Percentiles rank a stretch among this genome's conserved stretches.
phyloP scores from a whole-genome alignment of 2,113 vertebrate genomes.

The Mustelus asterias region DNA sequence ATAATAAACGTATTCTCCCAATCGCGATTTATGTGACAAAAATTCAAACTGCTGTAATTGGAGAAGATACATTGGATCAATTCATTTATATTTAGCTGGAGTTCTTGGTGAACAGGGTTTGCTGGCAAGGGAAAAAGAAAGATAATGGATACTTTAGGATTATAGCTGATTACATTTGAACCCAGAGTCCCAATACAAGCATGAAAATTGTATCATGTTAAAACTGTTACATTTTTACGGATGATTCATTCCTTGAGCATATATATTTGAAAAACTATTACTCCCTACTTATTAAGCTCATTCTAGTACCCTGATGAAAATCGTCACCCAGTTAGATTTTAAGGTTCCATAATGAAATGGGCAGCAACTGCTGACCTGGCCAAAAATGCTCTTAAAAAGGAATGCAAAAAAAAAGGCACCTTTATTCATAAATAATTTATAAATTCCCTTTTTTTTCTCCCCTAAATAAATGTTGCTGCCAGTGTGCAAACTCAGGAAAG shows the following conservation, averaged over 20 bases:
- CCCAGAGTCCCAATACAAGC: too few species aligned
- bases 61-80: neutral
- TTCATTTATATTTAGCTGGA: constrained; percentile 14
- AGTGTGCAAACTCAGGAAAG: neutral
- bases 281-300: neutral
- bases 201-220: neutral
- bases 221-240: neutral
- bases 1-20: constrained; percentile 39
- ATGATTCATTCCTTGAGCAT: neutral
- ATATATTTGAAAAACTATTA: neutral
- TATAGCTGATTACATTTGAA: constrained; percentile 24
- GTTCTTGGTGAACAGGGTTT: neutral
- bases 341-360: neutral
- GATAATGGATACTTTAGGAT: neutral
- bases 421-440: constrained; percentile 9
- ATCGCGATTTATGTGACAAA: constrained; percentile 38
- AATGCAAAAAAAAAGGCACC: neutral
- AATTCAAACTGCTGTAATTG: constrained; percentile 20
- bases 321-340: neutral
- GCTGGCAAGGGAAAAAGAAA: neutral
- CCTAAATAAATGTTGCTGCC: neutral
- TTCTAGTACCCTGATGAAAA: neutral
- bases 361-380: neutral
- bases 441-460: neutral
- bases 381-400: neutral